A percentile compares a stretch with the other conserved stretches of the same genome.
phyloP scores from a whole-genome alignment of 2,797 vertebrate genomes.

The Molothrus ater region DNA sequence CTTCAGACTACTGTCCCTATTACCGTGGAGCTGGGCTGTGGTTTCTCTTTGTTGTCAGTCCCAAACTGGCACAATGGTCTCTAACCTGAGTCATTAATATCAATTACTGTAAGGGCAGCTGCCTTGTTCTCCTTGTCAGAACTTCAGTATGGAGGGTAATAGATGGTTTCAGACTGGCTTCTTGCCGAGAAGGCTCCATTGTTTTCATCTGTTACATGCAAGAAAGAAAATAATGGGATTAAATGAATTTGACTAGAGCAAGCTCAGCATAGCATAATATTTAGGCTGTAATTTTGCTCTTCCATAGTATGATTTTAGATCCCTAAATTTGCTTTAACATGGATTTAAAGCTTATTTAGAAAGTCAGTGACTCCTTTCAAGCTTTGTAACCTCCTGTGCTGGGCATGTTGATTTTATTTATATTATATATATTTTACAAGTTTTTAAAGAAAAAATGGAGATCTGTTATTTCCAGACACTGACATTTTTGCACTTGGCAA shows the following conservation, averaged over 20 bases:
- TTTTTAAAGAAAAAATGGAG: neutral
- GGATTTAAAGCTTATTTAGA: slow-evolving; percentile 8
- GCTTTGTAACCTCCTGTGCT: neutral
- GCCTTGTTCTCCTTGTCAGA: slow-evolving; percentile 45
- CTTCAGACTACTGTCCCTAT: neutral
- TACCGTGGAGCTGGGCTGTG: neutral
- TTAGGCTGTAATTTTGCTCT: slow-evolving; percentile 25
- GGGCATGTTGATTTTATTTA: neutral
- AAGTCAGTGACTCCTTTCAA: neutral
- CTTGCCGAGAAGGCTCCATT: slow-evolving; percentile 32
- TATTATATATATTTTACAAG: neutral
- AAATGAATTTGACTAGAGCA: slow-evolving; percentile 47
- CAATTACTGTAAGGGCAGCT: slow-evolving; percentile 45
- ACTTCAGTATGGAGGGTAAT: slow-evolving; percentile 26
- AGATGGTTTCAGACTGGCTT: slow-evolving; percentile 1
- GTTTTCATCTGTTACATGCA: neutral
- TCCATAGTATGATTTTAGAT: neutral
- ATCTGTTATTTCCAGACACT: neutral
- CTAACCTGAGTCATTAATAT: slow-evolving; percentile 52
- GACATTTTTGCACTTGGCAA: neutral
- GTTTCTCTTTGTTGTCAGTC: slow-evolving; percentile 15
- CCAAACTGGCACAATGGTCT: neutral
- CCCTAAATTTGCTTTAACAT: neutral
- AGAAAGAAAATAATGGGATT: slow-evolving; percentile 52
- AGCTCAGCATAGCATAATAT: neutral